Evolutionary conservation across 1,140 invertebrate species (phyloP), one percentile per base, ranked within the genome.

Genomic region (Drosophila parvula): DNA sequence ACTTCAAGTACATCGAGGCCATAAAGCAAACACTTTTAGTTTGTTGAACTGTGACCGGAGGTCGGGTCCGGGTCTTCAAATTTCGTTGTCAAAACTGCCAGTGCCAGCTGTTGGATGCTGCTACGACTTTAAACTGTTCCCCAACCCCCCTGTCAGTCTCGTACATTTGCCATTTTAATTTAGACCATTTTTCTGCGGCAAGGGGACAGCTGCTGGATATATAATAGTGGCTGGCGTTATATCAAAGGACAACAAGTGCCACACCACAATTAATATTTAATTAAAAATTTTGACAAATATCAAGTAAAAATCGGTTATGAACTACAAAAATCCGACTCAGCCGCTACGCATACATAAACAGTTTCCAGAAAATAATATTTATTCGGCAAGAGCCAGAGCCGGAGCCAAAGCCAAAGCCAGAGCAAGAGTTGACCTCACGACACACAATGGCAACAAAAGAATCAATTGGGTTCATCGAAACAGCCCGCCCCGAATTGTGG

Each of bases 11-110:
- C 78, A 80, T 77, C 48, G 73, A 63, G 73, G 64, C 67, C 84
- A 86, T 88, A 89, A 88, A 88, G 81, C 84, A 86, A 86, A 80
- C 83, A 86, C 84, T 86, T 86, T 89, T 79, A 79, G 83, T 86
- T 86, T 89, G 79, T 86, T 86, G 83, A 86, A 86, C 83, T 86
- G 79, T 79, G 79, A 82, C 77, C 80, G 73, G 57, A 55, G 58
- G 48, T 70, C 44, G 64, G 63, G 22, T 22, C 22, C 22, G 22
- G 22, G 41, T 50, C 77, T 28, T 77, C 81, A 79, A 89, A 83
- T 83, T 55, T 88, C 62, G 84, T 70, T 86, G 82, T 79, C 79
- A 75, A 71, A 82, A 44, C 56, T 79, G 76, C 63, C 81, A 78
- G 64, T 68, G 82, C 55, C 78, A 85, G 67, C 67, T 68, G 60